phyloP scores from a whole-genome alignment of 2,888 invertebrate genomes.

The Agrotis clavis region DNA sequence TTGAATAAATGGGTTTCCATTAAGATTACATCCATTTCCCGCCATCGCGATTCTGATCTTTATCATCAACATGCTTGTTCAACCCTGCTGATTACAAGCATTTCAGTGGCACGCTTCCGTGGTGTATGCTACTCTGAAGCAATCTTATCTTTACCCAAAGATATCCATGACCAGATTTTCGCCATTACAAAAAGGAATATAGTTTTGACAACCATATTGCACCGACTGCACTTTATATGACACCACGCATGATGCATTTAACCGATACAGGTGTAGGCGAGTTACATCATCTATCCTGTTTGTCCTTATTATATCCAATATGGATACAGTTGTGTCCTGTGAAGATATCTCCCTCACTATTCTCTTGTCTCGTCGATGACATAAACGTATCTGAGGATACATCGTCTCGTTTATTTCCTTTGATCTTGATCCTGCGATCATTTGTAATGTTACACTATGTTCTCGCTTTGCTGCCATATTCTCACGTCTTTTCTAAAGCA shows the following conservation, averaged over 20 bases:
- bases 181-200: no score
- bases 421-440: conserved; percentile 27
- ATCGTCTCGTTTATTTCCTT: conserved; percentile 17
- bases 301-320: conserved; percentile 38
- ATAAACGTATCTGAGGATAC: conserved; percentile 25
- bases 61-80: background rate
- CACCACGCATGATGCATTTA: conserved; percentile 3
- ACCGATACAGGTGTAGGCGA: conserved; percentile 44
- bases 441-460: conserved; percentile 18
- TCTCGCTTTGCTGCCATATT: conserved; percentile 4
- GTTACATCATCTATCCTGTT: conserved; percentile 35
- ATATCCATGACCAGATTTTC: no score
- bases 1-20: no score
- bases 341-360: conserved; percentile 5
- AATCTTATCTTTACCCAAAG: background rate
- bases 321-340: conserved; percentile 34
- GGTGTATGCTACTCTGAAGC: background rate
- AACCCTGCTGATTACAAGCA: background rate
- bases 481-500: background rate
- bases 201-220: conserved; percentile 38
- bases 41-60: background rate
- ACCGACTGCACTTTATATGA: conserved; percentile 8
- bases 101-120: background rate
- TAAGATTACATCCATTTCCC: no score
- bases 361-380: conserved; percentile 25